These are phyloP conservation scores for Cotesia chilonis DNA, from an alignment of 1,140 invertebrate species.

Conservation along the genomic window DNA sequence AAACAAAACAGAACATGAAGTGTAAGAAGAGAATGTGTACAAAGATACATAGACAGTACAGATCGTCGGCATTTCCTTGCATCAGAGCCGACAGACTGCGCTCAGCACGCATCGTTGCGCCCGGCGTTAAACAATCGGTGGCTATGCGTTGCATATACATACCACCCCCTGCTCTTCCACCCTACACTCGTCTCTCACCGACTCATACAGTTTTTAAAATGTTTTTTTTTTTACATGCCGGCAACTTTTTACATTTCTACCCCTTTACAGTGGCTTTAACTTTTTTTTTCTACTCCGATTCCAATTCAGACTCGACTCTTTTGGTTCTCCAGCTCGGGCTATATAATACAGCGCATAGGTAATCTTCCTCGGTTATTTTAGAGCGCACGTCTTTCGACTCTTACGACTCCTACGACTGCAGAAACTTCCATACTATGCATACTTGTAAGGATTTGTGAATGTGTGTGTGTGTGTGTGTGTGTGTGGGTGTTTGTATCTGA, in stretches of 20 bases:
- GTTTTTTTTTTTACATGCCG: slow-evolving; percentile 14
- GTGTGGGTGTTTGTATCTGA: too few relatives aligned
- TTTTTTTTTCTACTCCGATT: background rate
- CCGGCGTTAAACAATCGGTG: slow-evolving; percentile 54
- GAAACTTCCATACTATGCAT: too few relatives aligned
- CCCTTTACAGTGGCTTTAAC: background rate
- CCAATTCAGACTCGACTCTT: background rate
- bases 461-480: too few relatives aligned
- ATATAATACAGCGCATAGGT: background rate
- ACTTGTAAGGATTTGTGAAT: too few relatives aligned
- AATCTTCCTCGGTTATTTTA: slow-evolving; percentile 1
- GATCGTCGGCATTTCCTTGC: slow-evolving; percentile 23
- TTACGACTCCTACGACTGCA: background rate
- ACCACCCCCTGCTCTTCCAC: background rate
- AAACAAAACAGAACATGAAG: too few relatives aligned
- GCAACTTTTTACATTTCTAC: slow-evolving; percentile 3
- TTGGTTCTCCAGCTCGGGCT: background rate
- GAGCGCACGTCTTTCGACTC: background rate
- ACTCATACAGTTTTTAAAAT: slow-evolving; percentile 18
- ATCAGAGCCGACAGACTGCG: slow-evolving; percentile 45
- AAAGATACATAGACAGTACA: background rate
- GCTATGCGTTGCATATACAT: slow-evolving; percentile 42
- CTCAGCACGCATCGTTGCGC: slow-evolving; percentile 53
- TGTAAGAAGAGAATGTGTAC: slow-evolving; percentile 6
- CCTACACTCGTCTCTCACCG: slow-evolving; percentile 31